Base-by-base conservation (phyloP, 2,888 invertebrate species). In the Leuctra nigra region DNA sequence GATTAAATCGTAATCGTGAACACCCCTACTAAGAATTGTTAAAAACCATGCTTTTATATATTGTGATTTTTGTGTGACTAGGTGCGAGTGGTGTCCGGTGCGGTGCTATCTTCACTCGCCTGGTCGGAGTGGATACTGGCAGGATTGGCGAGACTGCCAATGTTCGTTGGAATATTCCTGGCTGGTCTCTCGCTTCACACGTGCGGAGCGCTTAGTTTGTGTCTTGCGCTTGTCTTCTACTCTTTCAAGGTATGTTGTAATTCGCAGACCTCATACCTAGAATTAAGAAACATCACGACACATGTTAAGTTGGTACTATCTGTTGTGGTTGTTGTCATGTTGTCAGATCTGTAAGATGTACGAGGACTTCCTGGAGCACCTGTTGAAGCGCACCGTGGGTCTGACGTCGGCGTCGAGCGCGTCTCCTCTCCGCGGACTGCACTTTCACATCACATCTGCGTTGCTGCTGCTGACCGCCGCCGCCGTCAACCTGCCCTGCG, bases 381-480 rank as follows among this genome's bases (percentile, higher is more conserved):
- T 23, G 69, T 77, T 33, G 71, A 71, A 56, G 66, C 46, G 14
- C 48, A 55, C 60, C 20, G 13, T 58, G 7, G 7, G 29, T 7
- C 29, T 29, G n/a, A n/a, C n/a, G n/a, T n/a, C n/a, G n/a, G n/a
- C n/a, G n/a, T n/a, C n/a, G n/a, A n/a, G n/a, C n/a, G n/a, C n/a
- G n/a, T n/a, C n/a, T n/a, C n/a, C n/a, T n/a, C n/a, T n/a, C n/a
- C n/a, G n/a, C n/a, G 9, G 22, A 50, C 76, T 89, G 63, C 79
- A 87, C 66, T 87, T 88, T 68, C 87, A 90, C 67, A 77, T 87
- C 66, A 80, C 84, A 58, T 68, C 89, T 64, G 84, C 90, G 64
- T 72, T 85, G 53, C 67, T 90, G 63, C 84, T 87, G 79, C 67
- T 81, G 54, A 68, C 81, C 14, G 76, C 83, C 25, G 77, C 87